Base-by-base conservation (phyloP, 1,140 invertebrate species). In the Drusus annulatus region DNA sequence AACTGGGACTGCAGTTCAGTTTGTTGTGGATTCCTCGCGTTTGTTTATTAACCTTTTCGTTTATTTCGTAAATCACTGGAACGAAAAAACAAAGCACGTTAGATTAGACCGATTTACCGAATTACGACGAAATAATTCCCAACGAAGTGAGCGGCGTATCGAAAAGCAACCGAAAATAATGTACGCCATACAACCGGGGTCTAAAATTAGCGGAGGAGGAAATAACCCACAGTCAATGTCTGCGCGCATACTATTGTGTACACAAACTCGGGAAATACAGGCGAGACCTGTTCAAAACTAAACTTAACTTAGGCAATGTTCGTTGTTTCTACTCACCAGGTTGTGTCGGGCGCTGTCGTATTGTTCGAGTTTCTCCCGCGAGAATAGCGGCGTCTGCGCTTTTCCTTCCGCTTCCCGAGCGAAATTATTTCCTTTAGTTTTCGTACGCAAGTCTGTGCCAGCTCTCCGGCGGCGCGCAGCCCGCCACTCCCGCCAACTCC, bases 191-290 rank as follows among this genome's bases (percentile, higher is more conserved):
- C 58, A 76, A 54, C 60, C 69, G 69, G 54, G 45, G 51, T 78
- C 81, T 83, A 83, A 80, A 80, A 78, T 80, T 83, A 83, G 79
- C 36, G 36, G 68, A 80, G 75, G 74, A 80, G 78, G 81, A 82
- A 82, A 82, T 82, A 82, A 78, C 80, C 73, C 63, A 76, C 77
- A 82, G 77, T 82, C 80, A 79, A 82, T 82, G 80, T 82, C 80
- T 82, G 60, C 80, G 28, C 62, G 76, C 51, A 56, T 36, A 58
- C 45, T 65, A 69, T 78, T 69, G 63, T 71, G 21, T 77, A 77
- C 76, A 65, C 76, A 68, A 77, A 51, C 36, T 16, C 17, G 15
- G 54, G 36, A 45, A 45, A 45, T 45, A 13, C 36, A 13, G 36
- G 36, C 36, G 36, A 13, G 36, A 45, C 36, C 36, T 13, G 36